Evolutionary conservation across 2,113 vertebrate genomes (phyloP).

Genomic region (Neolamprologus brichardi): DNA sequence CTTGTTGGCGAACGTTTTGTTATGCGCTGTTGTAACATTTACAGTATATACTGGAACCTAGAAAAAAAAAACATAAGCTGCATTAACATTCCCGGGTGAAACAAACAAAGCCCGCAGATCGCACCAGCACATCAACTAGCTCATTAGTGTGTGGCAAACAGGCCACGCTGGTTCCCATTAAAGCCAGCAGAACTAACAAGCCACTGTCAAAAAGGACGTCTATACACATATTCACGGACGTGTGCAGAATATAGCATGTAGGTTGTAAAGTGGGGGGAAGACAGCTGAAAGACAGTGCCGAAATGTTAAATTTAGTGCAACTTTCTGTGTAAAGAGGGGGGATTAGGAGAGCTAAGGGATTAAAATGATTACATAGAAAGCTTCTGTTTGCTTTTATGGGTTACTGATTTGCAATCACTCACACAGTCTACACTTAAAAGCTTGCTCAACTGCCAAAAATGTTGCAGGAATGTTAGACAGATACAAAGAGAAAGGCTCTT

Average conservation of each 20-base stretch:
- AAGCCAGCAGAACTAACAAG: neutral
- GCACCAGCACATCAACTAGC: neutral
- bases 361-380: constrained; percentile 7
- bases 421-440: neutral
- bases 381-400: neutral
- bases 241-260: neutral
- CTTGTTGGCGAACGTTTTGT: neutral
- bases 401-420: constrained; percentile 6
- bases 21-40: fast-evolving
- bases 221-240: neutral
- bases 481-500: neutral
- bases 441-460: neutral
- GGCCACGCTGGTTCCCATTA: neutral
- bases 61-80: neutral
- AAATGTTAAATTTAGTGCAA: neutral
- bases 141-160: neutral
- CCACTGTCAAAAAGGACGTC: neutral
- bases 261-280: neutral
- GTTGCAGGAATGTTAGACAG: neutral
- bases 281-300: neutral
- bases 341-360: neutral
- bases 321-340: neutral
- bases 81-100: neutral
- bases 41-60: neutral
- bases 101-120: neutral